Evolutionary conservation across 2,888 invertebrate genomes (phyloP), one percentile per base, ranked within the genome.

Genomic region (Morpho achilles): DNA sequence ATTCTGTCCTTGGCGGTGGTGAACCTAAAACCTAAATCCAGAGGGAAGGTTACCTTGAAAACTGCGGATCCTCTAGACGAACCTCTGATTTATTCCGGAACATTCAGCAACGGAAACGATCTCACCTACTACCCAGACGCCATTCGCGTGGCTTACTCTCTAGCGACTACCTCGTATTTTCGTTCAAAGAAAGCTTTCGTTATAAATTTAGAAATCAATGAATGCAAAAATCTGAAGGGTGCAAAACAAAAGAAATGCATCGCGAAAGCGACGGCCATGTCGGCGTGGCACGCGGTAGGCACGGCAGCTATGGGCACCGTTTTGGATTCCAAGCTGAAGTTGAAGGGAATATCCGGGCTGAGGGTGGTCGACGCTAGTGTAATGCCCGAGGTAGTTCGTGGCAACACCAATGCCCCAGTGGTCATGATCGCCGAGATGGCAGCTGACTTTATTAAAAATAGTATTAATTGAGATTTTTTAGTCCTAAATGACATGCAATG

Each of bases 211-310:
- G 66, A 69, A 2, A 61, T 81, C 23, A 69, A 74, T 0, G 69
- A 61, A 5, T 88, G 88, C 63, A 62, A 67, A 1, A 66, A 70
- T 61, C 44, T 84, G 66, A 8, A 16, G 0, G 69, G 58, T 0
- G 71, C 70, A 22, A 87, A 86, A 6, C 80, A 81, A 68, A 79
- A 91, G 76, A 83, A 75, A 54, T 94, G 94, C 67, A 69, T 67
- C 9, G 74, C 85, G 2, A 70, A 53, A 44, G 72, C 74, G 32
- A 70, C 76, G 65, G 85, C 77, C 9, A 79, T 75, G 68, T 74
- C 87, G 0, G 87, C 87, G 9, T 87, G 86, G 86, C 88, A 88
- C 63, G 71, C 87, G 1, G 87, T 77, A 7, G 88, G 88, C 1
- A 85, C 87, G 0, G 79, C 81, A 0, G 76, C 84, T 0, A 73